Percentiles rank a stretch among this genome's conserved stretches.
Conservation (phyloP, 2,113 vertebrate genomes). For the Campylorhamphus procurvoides region DNA sequence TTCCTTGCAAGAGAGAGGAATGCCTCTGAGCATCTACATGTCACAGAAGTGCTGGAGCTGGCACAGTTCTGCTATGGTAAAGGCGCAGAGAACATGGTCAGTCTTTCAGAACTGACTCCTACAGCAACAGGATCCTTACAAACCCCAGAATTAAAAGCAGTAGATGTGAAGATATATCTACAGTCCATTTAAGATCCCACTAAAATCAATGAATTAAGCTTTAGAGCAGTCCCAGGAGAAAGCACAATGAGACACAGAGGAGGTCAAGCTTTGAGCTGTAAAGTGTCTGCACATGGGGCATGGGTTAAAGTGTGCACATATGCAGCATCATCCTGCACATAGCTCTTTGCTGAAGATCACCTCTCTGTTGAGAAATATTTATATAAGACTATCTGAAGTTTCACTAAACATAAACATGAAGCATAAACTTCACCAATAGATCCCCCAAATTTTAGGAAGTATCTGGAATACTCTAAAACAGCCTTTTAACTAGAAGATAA, state of each 20-base stretch:
- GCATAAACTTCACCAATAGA: neutral
- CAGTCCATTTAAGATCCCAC: neutral
- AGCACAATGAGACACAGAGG: neutral
- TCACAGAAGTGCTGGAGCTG: neutral
- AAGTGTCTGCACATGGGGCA: neutral
- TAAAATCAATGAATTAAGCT: neutral
- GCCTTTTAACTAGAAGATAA: slow-evolving; percentile 12
- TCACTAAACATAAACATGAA: neutral
- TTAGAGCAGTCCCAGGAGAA: neutral
- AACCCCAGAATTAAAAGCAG: neutral
- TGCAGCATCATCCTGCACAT: accelerated
- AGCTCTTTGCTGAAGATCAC: neutral
- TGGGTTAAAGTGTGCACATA: neutral
- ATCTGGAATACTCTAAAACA: slow-evolving; percentile 1
- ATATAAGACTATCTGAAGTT: neutral
- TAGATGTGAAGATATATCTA: neutral
- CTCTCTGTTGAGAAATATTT: neutral
- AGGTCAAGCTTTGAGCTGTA: neutral
- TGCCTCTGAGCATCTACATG: neutral
- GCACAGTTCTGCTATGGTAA: neutral
- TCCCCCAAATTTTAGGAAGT: neutral
- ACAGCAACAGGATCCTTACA: neutral
- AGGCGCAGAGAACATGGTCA: neutral
- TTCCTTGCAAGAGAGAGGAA: neutral
- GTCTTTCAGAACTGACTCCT: neutral